Evolutionary conservation across 2,888 invertebrate species (phyloP), one percentile per base, ranked within the genome.

Genomic region (Cheilosia vernalis): DNA sequence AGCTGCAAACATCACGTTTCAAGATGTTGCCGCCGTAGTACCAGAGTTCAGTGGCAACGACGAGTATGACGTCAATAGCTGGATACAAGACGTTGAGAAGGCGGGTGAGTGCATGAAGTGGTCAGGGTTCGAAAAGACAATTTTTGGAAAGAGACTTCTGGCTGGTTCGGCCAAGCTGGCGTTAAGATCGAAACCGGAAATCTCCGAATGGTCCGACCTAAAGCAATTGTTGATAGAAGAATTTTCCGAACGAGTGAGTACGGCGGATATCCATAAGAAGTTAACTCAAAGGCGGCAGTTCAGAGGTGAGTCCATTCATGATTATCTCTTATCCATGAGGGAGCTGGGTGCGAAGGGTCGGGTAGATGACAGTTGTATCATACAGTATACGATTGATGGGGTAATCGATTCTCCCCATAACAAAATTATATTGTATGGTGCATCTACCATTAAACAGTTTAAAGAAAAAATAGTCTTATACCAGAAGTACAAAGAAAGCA

Each of bases 21-120:
- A 53, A 40, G 53, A 66, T 17, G 27, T 66, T 6, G 51, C 53
- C n/a, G n/a, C n/a, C n/a, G n/a, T n/a, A n/a, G n/a, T n/a, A n/a
- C n/a, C n/a, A n/a, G n/a, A n/a, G n/a, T n/a, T n/a, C n/a, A n/a
- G n/a, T n/a, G n/a, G n/a, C n/a, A n/a, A n/a, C n/a, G n/a, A n/a
- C n/a, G n/a, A n/a, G n/a, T n/a, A n/a, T n/a, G n/a, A n/a, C n/a
- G n/a, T n/a, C n/a, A n/a, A n/a, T n/a, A 0, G 27, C n/a, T 61
- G 61, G 27, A 15, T 63, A 19, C 63, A 63, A 13, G 63, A 47
- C 5, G 30, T 63, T 1, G 63, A 63, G 24, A 63, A 30, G 27
- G 63, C 63, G 5, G 13, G 33, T 2, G 30, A 15, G 1, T 44
- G 4, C 15, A 47, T 63, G 47, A 19, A 24, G n/a, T 60, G 60